Evolutionary conservation across 2,113 vertebrate genomes (phyloP).

Genomic region (Echinops telfairi): DNA sequence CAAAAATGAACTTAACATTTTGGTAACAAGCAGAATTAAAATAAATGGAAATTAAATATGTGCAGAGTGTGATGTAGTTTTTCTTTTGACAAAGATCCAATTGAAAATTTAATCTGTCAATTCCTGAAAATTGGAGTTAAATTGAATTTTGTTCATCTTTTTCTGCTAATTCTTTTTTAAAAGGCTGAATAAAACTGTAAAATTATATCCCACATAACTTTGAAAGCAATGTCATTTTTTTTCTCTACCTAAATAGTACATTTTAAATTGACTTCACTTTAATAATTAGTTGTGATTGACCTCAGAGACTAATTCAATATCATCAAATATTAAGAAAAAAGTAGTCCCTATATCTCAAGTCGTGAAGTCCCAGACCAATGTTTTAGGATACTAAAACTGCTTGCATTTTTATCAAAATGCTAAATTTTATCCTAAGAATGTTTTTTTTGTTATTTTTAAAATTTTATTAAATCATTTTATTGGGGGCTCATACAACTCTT

Average conservation of each 20-base stretch:
- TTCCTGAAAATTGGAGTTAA: neutral
- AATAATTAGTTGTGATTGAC: too few species aligned
- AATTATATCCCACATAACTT: neutral
- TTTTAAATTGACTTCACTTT: conserved; percentile 32
- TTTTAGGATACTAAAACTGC: too few species aligned
- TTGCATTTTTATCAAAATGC: too few species aligned
- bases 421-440: too few species aligned
- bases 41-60: neutral
- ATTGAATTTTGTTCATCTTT: conserved; percentile 1
- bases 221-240: neutral
- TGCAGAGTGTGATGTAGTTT: neutral
- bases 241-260: conserved; percentile 33
- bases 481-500: too few species aligned
- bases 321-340: too few species aligned
- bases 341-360: too few species aligned
- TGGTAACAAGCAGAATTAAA: conserved; percentile 17
- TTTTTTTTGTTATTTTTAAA: too few species aligned
- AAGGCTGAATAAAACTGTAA: neutral
- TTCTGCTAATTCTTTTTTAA: neutral
- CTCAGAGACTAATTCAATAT: too few species aligned
- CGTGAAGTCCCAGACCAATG: too few species aligned
- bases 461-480: too few species aligned
- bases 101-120: neutral
- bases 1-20: conserved; percentile 13
- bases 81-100: conserved; percentile 27